Evolutionary conservation across 2,888 invertebrate species (phyloP), one percentile per base, ranked within the genome.

Genomic region (Globia sparganii): DNA sequence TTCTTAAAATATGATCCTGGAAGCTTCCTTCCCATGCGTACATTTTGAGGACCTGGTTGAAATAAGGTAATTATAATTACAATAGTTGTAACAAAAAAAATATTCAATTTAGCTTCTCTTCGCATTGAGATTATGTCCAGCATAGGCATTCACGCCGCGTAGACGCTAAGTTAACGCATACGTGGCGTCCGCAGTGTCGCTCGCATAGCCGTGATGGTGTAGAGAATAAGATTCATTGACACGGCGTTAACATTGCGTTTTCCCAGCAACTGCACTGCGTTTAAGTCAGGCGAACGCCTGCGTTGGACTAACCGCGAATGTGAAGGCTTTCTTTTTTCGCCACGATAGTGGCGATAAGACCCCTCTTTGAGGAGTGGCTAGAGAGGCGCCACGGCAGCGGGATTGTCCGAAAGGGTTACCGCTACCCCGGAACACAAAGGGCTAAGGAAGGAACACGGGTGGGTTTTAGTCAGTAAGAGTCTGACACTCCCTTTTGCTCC

Each of bases 21-120:
- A 99, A 99, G 78, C 98, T 98, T 2, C 97, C 97, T 92, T 99
- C 99, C 99, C 99, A 98, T 0, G 98, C 99, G 90, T 99, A 99
- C 86, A 99, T 94, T 93, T 99, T 99, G 78, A 99, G 94, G n/a
- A 98, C 88, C 88, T 89, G n/a, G 21, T n/a, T 21, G 13, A 69
- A 61, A 58, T 4, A 69, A 40, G 9, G 18, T 53, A n/a, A 18
- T 9, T 34, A 25, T 53, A n/a, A 18, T 9, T 34, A 25, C 1
- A 68, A 68, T 68, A 67, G 25, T 49, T n/a, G 5, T 18, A 21
- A 21, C 6, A 4, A 5, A 34, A 11, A 34, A 34, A n/a, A 37
- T 53, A 34, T 18, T n/a, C n/a, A 11, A 37, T 68, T n/a, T 21
- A 21, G 21, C n/a, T 53, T 68, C 53, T 53, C 21, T 37, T 53